Base-by-base conservation (phyloP, 2,888 invertebrate genomes). In the Leptopilina drosophilae region DNA sequence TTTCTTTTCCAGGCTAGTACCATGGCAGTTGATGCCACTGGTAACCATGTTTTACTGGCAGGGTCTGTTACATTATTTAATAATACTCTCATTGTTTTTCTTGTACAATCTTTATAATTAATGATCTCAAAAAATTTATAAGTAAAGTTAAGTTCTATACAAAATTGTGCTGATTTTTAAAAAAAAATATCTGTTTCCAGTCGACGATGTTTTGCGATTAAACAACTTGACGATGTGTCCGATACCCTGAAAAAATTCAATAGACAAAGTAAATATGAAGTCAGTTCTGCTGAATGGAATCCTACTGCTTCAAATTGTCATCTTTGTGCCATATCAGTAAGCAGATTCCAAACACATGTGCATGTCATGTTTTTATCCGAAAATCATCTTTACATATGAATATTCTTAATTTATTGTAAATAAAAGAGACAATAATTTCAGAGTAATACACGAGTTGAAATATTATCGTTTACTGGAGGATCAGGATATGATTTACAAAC, bases 221-320 rank as follows among this genome's bases (percentile, higher is more conserved):
- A 97, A 86, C 95, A 95, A 86, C 92, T 98, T 73, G 95, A 96
- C 82, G 94, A 95, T 77, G 93, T 95, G 0, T 93, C 94, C 11
- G 95, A 95, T 86, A 93, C 94, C 1, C 93, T 97, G 11, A 95
- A 95, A 84, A 97, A 97, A 87, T 96, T 97, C 88, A 95, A 96
- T 46, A 93, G 97, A 26, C 96, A 97, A 88, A 98, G 97, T 89
- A 98, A 98, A 93, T 98, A 98, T 92, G 98, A 98, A 91, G 97
- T 98, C 0, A 96, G 96, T 5, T 96, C 97, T 14, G 97, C 98
- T 0, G 98, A 98, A 92, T 98, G 98, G 96, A 98, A 97, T 90
- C 97, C 97, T 76, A 96, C 95, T 64, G 93, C 94, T 77, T 94
- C 95, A 77, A 95, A 96, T 79, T 95, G 95, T 89, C 96, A 96